Evolutionary conservation across 2,113 vertebrate species (phyloP), one percentile per base, ranked within the genome.

Genomic region (Poeciliopsis occidentalis): DNA sequence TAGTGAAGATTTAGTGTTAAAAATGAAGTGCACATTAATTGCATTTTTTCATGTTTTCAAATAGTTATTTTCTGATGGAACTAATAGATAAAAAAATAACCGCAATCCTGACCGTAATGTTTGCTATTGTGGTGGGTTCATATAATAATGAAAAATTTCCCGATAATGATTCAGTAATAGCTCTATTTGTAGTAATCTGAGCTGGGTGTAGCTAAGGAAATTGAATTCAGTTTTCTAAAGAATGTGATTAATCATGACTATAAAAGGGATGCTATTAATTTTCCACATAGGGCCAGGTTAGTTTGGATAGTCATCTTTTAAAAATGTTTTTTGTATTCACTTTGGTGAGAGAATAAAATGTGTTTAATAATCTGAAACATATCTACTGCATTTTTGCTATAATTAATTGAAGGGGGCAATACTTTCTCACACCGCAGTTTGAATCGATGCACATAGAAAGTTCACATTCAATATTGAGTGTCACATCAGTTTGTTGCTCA

Each of bases 401-500:
- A 41, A 10, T 41, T 15, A 13, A 0, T 13, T 41, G 39, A 13
- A 2, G 12, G 41, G 44, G 44, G 5, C 15, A 47, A 47, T 54
- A 10, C 22, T 54, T 54, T 54, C 15, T n/a, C 22, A 57, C 7
- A n/a, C 51, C 51, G n/a, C 51, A n/a, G 51, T 57, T n/a, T 24
- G 17, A n/a, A 17, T 62, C 6, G 13, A 0, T 72, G 4, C 54
- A 24, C 37, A 60, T 12, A 27, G 24, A 60, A 60, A 27, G 6
- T 5, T 62, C 13, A 62, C 17, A 22, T 10, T 32, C 31, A 11
- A n/a, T 57, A 10, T 54, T 24, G 4, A 10, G 67, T 60, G 61
- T 73, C 19, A 51, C 76, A 44, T 66, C 26, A 54, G 51, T 75
- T 68, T 57, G 71, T 74, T 64, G 69, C 54, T 27, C 31, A 31